Conservation (phyloP, 2,888 invertebrate species). For the Acleris holmiana region DNA sequence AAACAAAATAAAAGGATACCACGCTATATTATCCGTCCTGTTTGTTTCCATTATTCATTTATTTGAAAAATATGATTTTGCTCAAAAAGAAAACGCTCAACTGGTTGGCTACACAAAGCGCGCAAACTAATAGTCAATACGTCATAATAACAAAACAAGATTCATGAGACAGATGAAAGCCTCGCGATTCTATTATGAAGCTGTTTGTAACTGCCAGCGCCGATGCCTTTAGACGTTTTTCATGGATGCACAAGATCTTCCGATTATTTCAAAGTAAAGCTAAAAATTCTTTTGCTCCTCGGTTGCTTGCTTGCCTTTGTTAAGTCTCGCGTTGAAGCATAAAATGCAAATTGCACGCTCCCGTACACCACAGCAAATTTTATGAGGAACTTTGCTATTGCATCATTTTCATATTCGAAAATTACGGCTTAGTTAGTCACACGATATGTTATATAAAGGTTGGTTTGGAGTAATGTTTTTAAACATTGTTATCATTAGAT, state of each 20-base stretch:
- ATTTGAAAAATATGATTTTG: conserved; percentile 22
- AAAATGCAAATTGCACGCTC: conserved; percentile 65
- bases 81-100: conserved; percentile 14
- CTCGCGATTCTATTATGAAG: conserved; percentile 35
- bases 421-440: conserved; percentile 42
- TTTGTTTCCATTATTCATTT: conserved; percentile 16
- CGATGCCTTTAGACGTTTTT: conserved; percentile 41
- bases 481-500: conserved; percentile 35
- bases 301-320: conserved; percentile 51
- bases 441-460: conserved; percentile 32
- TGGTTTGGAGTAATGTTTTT: conserved; percentile 19
- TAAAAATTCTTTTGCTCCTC: conserved; percentile 44
- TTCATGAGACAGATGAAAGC: conserved; percentile 35
- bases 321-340: conserved; percentile 57
- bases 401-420: conserved; percentile 58
- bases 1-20: conserved; percentile 2
- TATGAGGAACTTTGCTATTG: conserved; percentile 54
- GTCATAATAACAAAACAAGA: conserved; percentile 37
- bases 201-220: conserved; percentile 36
- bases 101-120: conserved; percentile 30
- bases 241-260: conserved; percentile 39
- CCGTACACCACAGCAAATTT: conserved; percentile 55
- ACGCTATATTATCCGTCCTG: neutral
- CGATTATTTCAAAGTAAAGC: conserved; percentile 44
- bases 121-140: conserved; percentile 35